Conservation (phyloP, 2,888 invertebrate genomes). For the Amphipyra tragopoginis region DNA sequence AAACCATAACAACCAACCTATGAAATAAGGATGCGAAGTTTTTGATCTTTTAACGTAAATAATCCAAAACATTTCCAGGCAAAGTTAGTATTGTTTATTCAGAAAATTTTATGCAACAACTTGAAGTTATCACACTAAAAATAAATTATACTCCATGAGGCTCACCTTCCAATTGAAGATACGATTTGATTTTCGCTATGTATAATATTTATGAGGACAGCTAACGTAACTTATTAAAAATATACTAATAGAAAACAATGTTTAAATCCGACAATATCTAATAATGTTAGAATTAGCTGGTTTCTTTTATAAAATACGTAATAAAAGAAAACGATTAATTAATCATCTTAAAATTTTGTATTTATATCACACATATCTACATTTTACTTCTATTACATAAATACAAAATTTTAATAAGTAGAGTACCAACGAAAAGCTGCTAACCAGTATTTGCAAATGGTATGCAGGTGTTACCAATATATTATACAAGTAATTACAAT, state of each 20-base stretch:
- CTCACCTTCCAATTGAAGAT: slow-evolving; percentile 80
- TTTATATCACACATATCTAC: slow-evolving; percentile 90
- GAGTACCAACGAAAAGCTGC: slow-evolving; percentile 88
- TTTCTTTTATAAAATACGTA: slow-evolving; percentile 83
- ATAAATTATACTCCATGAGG: slow-evolving; percentile 87
- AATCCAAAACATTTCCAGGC: slow-evolving; percentile 83
- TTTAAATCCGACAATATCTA: slow-evolving; percentile 83
- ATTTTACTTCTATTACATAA: slow-evolving; percentile 90
- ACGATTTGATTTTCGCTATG: slow-evolving; percentile 82
- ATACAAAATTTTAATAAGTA: slow-evolving; percentile 89
- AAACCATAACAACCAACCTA: slow-evolving; percentile 4
- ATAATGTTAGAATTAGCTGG: slow-evolving; percentile 82
- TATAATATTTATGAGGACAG: slow-evolving; percentile 79
- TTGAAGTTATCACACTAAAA: slow-evolving; percentile 87
- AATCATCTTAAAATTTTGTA: slow-evolving; percentile 90
- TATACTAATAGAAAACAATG: slow-evolving; percentile 87
- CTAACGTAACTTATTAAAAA: slow-evolving; percentile 86
- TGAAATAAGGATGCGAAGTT: slow-evolving; percentile 35
- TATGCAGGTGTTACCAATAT: slow-evolving; percentile 88
- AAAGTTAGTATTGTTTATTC: slow-evolving; percentile 89
- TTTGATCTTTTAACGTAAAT: slow-evolving; percentile 59
- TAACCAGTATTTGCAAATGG: slow-evolving; percentile 88
- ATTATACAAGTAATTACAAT: slow-evolving; percentile 90
- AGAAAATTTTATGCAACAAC: slow-evolving; percentile 87
- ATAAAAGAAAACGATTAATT: slow-evolving; percentile 87